Percentiles rank a stretch among this genome's conserved stretches.
These are phyloP conservation scores for Prolemur simus DNA, from an alignment of 2,113 vertebrate species.

Conservation along the genomic window DNA sequence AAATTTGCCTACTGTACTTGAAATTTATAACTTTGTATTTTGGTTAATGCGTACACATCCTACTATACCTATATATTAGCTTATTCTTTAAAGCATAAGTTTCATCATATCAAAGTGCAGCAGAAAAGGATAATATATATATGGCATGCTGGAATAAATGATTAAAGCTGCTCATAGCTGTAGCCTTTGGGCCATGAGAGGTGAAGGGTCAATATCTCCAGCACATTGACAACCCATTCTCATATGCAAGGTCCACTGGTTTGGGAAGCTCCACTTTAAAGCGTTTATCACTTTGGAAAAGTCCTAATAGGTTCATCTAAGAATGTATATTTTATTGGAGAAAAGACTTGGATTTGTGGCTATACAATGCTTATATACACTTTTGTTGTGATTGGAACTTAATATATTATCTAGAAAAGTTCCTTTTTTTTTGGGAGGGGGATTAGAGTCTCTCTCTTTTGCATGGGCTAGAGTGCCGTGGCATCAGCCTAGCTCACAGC, in stretches of 20 bases:
- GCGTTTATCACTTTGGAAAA: background rate
- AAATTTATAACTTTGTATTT: background rate
- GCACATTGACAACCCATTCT: background rate
- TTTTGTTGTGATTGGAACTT: background rate
- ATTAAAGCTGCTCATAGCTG: background rate
- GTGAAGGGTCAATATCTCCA: background rate
- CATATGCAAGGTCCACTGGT: background rate
- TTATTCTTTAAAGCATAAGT: background rate
- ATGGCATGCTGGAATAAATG: background rate
- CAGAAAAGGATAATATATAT: background rate
- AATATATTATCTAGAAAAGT: background rate
- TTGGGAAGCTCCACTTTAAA: background rate
- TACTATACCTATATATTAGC: background rate
- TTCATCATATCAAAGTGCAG: background rate
- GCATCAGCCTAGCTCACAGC: no score
- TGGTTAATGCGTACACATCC: background rate
- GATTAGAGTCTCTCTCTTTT: no score
- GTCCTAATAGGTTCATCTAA: background rate
- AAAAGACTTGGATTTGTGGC: constrained; percentile 11
- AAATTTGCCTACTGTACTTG: background rate
- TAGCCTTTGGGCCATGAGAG: background rate
- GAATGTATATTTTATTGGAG: background rate
- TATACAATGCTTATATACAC: background rate
- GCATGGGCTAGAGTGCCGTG: no score
- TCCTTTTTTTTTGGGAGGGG: background rate